Base-by-base conservation (phyloP, 2,888 invertebrate species). In the Agapetus fuscipes region DNA sequence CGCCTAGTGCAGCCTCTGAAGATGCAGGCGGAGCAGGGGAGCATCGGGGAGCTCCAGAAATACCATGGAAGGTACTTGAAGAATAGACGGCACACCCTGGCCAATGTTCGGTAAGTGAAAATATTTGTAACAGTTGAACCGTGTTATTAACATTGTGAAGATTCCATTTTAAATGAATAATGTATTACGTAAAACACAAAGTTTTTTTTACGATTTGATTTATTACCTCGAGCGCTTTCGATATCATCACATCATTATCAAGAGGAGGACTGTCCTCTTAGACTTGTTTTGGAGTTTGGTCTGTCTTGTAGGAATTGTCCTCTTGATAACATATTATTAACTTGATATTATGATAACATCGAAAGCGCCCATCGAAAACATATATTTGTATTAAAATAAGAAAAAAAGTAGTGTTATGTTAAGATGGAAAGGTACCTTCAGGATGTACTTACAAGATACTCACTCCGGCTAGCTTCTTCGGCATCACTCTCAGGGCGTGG, bases 1-100 rank as follows among this genome's bases (percentile, higher is more conserved):
- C 61, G 56, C 49, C 56, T 63, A 36, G 60, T 62, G 44, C 60
- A 62, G 48, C 61, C 65, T 54, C 66, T 72, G 61, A 88, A 73
- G 68, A 89, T 90, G 89, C 89, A 90, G 71, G 90, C 89, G 52
- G 89, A 90, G 65, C 88, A 88, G 59, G 89, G 90, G 52, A 84
- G 86, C 62, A 88, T 90, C 59, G 88, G 87, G 38, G 89, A 89
- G 63, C 75, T 90, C 54, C 85, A 89, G 59, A 85, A 84, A 61
- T 89, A 89, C 64, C 89, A 89, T 60, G 85, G 82, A 53, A 68
- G 85, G 53, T 85, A 89, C 64, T 76, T 88, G 55, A 80, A 87
- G 65, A 88, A 84, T 56, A 76, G 90, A 45, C 76, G 90, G 39
- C 90, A 90, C 61, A 91, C 90, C 9, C 72, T 91, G 57, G 90